Conservation (phyloP, 2,113 vertebrate genomes). For the Ardeotis arabs region DNA sequence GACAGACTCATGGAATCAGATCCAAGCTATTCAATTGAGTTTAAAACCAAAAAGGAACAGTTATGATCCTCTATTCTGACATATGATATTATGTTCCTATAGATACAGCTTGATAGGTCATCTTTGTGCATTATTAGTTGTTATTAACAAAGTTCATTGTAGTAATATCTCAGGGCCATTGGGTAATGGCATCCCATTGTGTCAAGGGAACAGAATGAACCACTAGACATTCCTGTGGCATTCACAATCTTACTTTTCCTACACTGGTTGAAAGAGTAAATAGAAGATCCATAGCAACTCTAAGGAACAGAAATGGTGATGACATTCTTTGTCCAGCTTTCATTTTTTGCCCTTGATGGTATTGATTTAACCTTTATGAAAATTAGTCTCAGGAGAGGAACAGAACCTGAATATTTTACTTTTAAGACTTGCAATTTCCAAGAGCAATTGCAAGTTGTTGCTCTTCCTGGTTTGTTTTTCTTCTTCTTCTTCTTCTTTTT, state of each 20-base stretch:
- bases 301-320: background rate
- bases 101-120: background rate
- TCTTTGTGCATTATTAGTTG: background rate
- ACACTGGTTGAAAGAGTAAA: background rate
- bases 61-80: background rate
- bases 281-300: background rate
- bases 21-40: background rate
- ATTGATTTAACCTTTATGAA: constrained; percentile 41
- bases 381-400: constrained; percentile 35
- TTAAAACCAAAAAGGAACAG: background rate
- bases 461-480: background rate
- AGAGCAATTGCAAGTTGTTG: background rate
- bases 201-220: fast-evolving
- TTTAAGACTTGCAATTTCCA: constrained; percentile 18
- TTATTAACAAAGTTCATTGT: background rate
- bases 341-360: background rate
- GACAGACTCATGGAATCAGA: background rate
- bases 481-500: background rate
- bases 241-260: background rate
- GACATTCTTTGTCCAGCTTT: background rate
- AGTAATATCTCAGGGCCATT: background rate
- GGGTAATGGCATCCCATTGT: background rate
- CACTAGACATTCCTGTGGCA: background rate
- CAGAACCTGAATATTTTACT: constrained; percentile 7
- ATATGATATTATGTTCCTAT: background rate